Evolutionary conservation across 2,888 invertebrate species (phyloP).

Genomic region (Ptilodon capucinus): DNA sequence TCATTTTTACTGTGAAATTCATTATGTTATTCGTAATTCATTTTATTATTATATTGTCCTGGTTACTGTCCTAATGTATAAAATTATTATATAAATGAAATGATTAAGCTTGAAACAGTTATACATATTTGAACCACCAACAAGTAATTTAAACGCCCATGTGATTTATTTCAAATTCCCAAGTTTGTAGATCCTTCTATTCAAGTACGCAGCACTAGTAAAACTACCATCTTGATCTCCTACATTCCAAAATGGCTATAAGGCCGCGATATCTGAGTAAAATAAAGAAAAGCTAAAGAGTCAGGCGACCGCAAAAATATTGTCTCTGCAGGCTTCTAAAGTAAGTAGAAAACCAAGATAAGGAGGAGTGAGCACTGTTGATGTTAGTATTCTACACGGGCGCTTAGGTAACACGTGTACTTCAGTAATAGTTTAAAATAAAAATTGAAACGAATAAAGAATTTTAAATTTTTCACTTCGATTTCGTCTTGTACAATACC

Average conservation of each 20-base stretch:
- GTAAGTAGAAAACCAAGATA: conserved; percentile 30
- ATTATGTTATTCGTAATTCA: no score
- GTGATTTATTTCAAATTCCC: not conserved
- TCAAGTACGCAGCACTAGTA: not conserved
- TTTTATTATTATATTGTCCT: no score
- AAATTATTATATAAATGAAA: no score
- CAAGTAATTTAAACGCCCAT: no score
- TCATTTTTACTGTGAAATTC: no score
- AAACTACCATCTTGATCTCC: not conserved
- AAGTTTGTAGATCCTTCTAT: not conserved
- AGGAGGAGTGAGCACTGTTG: conserved; percentile 25
- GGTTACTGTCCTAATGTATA: no score
- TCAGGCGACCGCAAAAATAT: conserved; percentile 27
- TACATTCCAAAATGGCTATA: conserved; percentile 8
- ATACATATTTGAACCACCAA: no score
- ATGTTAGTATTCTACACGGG: conserved; percentile 34
- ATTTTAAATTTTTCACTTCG: conserved; percentile 1
- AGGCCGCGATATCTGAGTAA: conserved; percentile 12
- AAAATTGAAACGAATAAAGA: conserved; percentile 4
- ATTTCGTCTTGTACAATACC: not conserved
- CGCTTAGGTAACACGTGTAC: conserved; percentile 16
- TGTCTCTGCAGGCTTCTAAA: conserved; percentile 25
- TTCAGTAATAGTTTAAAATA: not conserved
- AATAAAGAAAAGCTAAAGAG: conserved; percentile 23
- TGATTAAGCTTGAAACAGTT: no score